phyloP scores from a whole-genome alignment of 2,113 vertebrate genomes.

The Neomonachus schauinslandi region DNA sequence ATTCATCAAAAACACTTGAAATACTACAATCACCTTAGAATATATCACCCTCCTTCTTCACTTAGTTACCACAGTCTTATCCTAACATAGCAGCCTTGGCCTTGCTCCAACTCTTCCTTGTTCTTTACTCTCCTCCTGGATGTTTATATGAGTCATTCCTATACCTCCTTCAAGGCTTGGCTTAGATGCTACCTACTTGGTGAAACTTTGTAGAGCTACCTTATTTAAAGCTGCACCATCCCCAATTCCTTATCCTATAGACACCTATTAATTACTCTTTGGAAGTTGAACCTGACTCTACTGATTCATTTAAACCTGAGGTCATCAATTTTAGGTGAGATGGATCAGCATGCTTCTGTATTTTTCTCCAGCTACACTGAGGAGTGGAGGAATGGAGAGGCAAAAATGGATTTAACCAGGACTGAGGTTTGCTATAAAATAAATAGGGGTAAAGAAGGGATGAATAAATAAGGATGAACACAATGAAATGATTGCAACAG shows the following conservation, averaged over 20 bases:
- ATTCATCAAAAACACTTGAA: not conserved
- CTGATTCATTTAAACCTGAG: not conserved
- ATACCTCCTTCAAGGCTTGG: not conserved
- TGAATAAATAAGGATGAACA: not conserved
- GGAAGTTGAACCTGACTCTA: not conserved
- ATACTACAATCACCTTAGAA: not conserved
- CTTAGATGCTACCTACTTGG: not conserved
- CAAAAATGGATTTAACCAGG: not conserved
- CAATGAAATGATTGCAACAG: not conserved
- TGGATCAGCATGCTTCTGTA: not conserved
- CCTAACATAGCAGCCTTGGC: not conserved
- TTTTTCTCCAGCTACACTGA: not conserved
- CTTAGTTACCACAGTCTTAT: not conserved
- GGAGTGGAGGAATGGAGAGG: not conserved
- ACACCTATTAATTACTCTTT: not conserved
- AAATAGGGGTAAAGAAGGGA: not conserved
- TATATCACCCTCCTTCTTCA: not conserved
- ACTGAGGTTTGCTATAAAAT: not conserved
- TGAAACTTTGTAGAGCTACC: not conserved
- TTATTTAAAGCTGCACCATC: not conserved
- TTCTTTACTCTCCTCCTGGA: not conserved
- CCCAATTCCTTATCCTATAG: not conserved
- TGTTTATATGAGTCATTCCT: not conserved
- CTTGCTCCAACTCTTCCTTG: not conserved
- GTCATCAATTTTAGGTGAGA: not conserved